A percentile compares a stretch with the other conserved stretches of the same genome.
Conservation (phyloP, 2,113 vertebrate genomes). For the Ceuthmochares aereus region DNA sequence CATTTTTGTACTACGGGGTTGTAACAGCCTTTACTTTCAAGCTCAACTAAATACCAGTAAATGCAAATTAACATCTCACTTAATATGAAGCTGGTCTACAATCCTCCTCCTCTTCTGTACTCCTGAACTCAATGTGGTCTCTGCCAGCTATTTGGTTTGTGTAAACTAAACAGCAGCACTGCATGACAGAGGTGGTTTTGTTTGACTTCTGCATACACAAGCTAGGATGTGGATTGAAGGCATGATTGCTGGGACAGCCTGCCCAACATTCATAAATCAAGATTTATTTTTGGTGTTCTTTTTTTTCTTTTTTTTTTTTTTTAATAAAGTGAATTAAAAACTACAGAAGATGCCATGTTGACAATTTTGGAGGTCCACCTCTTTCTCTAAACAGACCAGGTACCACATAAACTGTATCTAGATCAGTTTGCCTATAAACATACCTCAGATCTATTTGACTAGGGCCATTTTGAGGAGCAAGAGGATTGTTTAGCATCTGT, state of each 20-base stretch:
- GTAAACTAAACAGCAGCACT: conserved; percentile 1
- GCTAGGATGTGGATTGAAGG: neutral
- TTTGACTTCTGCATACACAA: neutral
- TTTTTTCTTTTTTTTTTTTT: neutral
- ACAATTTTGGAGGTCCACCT: neutral
- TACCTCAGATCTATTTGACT: neutral
- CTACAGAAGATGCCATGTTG: neutral
- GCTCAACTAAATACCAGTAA: neutral
- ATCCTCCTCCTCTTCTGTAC: neutral
- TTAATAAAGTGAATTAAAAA: neutral
- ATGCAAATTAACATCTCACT: neutral
- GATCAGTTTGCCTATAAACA: conserved; percentile 24
- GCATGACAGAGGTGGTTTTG: neutral
- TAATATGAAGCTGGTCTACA: neutral
- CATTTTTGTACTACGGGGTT: neutral
- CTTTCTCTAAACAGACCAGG: neutral
- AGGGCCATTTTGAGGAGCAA: neutral
- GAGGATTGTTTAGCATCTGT: neutral
- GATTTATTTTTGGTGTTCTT: neutral
- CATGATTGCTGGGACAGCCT: neutral
- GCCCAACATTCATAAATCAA: neutral
- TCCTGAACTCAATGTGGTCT: neutral
- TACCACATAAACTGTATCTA: neutral
- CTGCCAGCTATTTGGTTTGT: neutral
- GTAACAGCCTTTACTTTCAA: neutral